A percentile compares a stretch with the other conserved stretches of the same genome.
Conservation (phyloP, 2,113 vertebrate genomes). For the Bagarius yarrelli region DNA sequence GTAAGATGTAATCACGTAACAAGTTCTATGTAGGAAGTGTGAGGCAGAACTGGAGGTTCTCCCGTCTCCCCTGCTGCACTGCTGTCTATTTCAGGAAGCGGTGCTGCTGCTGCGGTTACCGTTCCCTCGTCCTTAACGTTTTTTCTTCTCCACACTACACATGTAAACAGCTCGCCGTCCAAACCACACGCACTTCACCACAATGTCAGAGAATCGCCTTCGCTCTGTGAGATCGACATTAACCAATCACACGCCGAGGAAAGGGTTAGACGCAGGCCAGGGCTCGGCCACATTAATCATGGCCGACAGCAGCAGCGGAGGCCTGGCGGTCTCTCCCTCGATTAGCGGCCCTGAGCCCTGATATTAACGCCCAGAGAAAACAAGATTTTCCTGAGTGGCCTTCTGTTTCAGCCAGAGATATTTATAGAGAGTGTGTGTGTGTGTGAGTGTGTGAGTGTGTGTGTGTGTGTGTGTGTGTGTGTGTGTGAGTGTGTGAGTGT, state of each 20-base stretch:
- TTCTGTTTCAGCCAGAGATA: slow-evolving; percentile 20
- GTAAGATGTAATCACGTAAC: background rate
- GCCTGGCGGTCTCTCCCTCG: slow-evolving; percentile 43
- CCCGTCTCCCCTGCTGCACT: slow-evolving; percentile 29
- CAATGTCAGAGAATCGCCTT: slow-evolving; percentile 58
- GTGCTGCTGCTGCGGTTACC: slow-evolving; percentile 41
- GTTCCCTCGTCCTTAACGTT: slow-evolving; percentile 46
- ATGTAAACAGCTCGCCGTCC: slow-evolving; percentile 61
- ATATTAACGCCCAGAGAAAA: slow-evolving; percentile 52
- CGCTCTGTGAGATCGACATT: slow-evolving; percentile 37
- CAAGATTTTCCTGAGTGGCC: slow-evolving; percentile 43
- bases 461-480: slow-evolving; percentile 11
- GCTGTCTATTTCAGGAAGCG: slow-evolving; percentile 45
- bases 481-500: background rate
- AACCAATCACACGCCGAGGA: slow-evolving; percentile 47
- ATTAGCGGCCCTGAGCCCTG: slow-evolving; percentile 47
- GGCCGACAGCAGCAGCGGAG: slow-evolving; percentile 48
- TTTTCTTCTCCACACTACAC: slow-evolving; percentile 56
- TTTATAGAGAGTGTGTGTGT: slow-evolving; percentile 22
- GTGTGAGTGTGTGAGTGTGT: slow-evolving; percentile 5
- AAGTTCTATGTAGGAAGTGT: no score
- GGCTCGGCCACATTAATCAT: slow-evolving; percentile 55
- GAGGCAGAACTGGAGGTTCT: slow-evolving; percentile 31
- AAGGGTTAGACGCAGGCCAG: slow-evolving; percentile 42
- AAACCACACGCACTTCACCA: slow-evolving; percentile 58